Percentiles rank a stretch among this genome's conserved stretches.
Conservation (phyloP, 2,113 vertebrate species). For the Catagonus wagneri region DNA sequence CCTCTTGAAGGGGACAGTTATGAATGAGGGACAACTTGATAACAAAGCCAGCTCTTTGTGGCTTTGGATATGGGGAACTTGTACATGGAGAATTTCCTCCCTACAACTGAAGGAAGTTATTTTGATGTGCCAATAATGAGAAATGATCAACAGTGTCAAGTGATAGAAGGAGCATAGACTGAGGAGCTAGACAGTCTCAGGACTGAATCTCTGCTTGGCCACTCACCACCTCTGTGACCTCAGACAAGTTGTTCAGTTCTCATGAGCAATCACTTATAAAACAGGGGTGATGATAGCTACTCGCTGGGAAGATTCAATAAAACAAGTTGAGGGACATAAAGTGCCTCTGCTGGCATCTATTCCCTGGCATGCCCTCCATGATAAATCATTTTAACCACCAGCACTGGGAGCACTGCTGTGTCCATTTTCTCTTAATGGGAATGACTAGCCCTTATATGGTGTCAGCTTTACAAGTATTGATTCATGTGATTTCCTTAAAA, state of each 20-base stretch:
- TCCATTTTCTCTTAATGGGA: neutral
- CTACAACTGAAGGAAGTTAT: neutral
- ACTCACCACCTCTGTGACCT: neutral
- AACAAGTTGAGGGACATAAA: neutral
- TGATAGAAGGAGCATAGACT: neutral
- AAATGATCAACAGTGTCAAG: neutral
- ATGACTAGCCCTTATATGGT: neutral
- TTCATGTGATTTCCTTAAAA: neutral
- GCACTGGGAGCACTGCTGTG: neutral
- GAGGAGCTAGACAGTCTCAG: neutral
- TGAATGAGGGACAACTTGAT: neutral
- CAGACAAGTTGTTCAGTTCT: neutral
- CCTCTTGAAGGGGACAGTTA: neutral
- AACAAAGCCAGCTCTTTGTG: neutral
- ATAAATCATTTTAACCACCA: neutral
- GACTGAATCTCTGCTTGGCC: neutral
- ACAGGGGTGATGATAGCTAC: neutral
- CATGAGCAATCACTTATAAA: neutral
- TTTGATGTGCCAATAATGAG: conserved; percentile 1
- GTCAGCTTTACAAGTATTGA: neutral
- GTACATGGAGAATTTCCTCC: neutral
- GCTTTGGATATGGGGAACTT: neutral
- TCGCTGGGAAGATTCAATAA: neutral
- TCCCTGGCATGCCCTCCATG: neutral
- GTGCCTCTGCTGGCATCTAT: neutral